A percentile compares a stretch with the other conserved stretches of the same genome.
phyloP scores from a whole-genome alignment of 2,888 invertebrate genomes.

The Lasioglossum pauxillum region DNA sequence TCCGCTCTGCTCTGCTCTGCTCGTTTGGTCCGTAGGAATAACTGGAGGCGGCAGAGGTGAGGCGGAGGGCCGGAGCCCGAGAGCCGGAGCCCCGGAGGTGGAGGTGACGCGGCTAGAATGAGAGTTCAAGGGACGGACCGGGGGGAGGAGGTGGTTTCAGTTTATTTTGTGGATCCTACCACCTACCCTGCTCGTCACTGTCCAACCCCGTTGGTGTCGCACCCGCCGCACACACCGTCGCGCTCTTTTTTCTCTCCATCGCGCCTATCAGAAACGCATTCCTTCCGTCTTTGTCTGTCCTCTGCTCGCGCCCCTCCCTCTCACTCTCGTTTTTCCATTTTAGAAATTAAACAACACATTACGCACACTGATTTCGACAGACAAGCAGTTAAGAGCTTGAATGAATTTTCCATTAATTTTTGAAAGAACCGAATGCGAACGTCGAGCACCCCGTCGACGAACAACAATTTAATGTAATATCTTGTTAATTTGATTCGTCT shows the following conservation, averaged over 20 bases:
- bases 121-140: constrained; percentile 65
- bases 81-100: constrained; percentile 62
- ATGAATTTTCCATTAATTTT: neutral
- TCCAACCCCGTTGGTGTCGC: constrained; percentile 75
- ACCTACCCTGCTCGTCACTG: constrained; percentile 81
- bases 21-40: constrained; percentile 58
- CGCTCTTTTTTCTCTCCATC: constrained; percentile 57
- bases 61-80: constrained; percentile 41
- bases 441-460: neutral
- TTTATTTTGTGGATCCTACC: constrained; percentile 82
- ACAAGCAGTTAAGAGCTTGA: neutral
- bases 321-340: neutral
- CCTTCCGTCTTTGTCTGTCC: constrained; percentile 18
- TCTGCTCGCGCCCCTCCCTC: no score
- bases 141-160: constrained; percentile 77
- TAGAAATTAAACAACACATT: neutral
- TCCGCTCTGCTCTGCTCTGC: no score
- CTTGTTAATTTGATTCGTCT: neutral
- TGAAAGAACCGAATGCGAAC: neutral
- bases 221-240: constrained; percentile 55
- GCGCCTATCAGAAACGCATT: constrained; percentile 46
- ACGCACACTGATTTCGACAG: no score
- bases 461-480: neutral
- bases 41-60: constrained; percentile 68
- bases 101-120: constrained; percentile 70